Percentiles rank a stretch among this genome's conserved stretches.
These are phyloP conservation scores for Epinephelus malabaricus DNA, from an alignment of 2,797 vertebrate species.

Conservation along the genomic window DNA sequence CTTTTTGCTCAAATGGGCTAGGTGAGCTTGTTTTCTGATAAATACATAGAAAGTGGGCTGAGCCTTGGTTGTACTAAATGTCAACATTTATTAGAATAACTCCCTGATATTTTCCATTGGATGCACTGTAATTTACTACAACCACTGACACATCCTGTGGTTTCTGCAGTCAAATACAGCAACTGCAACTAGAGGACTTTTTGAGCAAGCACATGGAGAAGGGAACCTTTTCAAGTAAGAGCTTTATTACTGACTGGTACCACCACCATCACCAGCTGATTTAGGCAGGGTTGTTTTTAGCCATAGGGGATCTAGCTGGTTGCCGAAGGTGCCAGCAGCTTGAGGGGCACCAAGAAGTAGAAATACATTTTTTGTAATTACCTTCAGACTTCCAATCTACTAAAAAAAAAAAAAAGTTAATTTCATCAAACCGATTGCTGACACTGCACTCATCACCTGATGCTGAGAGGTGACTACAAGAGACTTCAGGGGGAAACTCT, in stretches of 20 bases:
- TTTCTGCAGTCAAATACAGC: conserved; percentile 20
- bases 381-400: neutral
- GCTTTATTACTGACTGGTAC: neutral
- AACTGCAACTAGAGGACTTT: conserved; percentile 12
- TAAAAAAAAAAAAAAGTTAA: neutral
- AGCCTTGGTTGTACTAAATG: conserved; percentile 61
- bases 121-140: conserved; percentile 41
- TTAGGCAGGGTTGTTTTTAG: neutral
- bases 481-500: too few relatives aligned
- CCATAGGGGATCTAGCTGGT: neutral
- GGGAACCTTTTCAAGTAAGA: conserved; percentile 9
- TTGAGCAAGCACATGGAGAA: neutral
- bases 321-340: neutral
- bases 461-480: too few relatives aligned
- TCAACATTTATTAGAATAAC: conserved; percentile 61
- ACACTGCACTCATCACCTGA: too few relatives aligned
- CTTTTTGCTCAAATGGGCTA: conserved; percentile 48
- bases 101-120: conserved; percentile 48
- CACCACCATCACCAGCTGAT: neutral
- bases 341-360: neutral
- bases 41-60: conserved; percentile 36
- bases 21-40: conserved; percentile 65
- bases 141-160: conserved; percentile 19
- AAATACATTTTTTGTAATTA: neutral
- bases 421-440: too few relatives aligned